Conservation (phyloP, 2,113 vertebrate species). For the Haliaeetus leucogaster region DNA sequence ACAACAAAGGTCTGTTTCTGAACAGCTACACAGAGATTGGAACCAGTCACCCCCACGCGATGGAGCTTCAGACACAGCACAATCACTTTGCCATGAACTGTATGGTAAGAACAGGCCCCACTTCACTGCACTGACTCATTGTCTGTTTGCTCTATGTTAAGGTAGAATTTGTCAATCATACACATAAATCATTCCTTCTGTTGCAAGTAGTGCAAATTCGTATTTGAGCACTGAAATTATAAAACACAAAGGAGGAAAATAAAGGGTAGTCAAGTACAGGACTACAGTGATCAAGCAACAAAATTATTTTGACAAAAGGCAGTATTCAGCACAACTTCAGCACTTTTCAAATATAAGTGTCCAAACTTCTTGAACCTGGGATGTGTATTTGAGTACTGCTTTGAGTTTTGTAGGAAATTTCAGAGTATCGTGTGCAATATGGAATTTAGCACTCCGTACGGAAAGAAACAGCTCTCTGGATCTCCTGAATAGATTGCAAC, state of each 20-base stretch:
- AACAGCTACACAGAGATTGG: conserved; percentile 97
- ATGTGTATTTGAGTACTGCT: not conserved
- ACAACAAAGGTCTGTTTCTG: conserved; percentile 98
- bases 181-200: not conserved
- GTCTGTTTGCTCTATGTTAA: not conserved
- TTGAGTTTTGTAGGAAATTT: not conserved
- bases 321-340: not conserved
- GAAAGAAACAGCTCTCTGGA: not conserved
- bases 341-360: not conserved
- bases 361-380: not conserved
- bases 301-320: not conserved
- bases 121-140: not conserved
- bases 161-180: not conserved
- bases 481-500: not conserved
- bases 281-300: not conserved
- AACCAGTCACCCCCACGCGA: conserved; percentile 90
- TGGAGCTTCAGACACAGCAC: conserved; percentile 98
- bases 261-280: not conserved
- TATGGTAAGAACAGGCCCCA: conserved; percentile 85
- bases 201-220: not conserved
- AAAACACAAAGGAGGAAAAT: not conserved
- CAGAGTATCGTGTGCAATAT: not conserved
- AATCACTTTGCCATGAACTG: conserved; percentile 99
- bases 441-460: not conserved
- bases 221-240: not conserved